Evolutionary conservation across 1,140 invertebrate genomes (phyloP), one percentile per base, ranked within the genome.

Genomic region (Tetramorium simillimum): DNA sequence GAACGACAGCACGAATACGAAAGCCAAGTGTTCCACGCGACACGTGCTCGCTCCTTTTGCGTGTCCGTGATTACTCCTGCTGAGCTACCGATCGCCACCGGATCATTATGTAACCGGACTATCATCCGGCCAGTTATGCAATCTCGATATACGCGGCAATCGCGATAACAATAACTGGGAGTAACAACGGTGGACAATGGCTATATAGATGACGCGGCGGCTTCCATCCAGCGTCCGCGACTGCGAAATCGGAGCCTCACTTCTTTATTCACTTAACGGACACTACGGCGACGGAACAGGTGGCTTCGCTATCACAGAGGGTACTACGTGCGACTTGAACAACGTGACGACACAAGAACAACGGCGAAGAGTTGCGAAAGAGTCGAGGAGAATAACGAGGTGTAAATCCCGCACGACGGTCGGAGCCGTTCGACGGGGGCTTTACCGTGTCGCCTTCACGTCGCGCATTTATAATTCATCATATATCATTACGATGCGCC

Each of bases 101-200:
- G n/a, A 73, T 84, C 53, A 60, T 84, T 73, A 75, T 18, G 69
- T 60, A 84, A 84, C 40, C 14, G 18, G 24, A 21, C 53, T 75
- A 14, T 21, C 67, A 37, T 84, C 67, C 80, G 80, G 69, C 24
- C 24, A 37, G 80, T 84, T 84, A 84, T 75, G 67, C 40, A 84
- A 84, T 60, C 69, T 14, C n/a, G 80, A 84, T 84, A 73, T 73
- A 49, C 21, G 2, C 37, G 21, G 21, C 37, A 43, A 58, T 28
- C 37, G 53, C 40, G 67, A 75, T 84, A 84, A 84, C 80, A 84
- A 73, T 73, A 75, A 75, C 24, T 69, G 24, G 7, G 24, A 14
- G 24, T 75, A 75, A 84, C 80, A 84, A 84, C 75, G 40, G 28
- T 24, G 60, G 24, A 40, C 37, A 33, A 33, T 33, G 33, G 37